Evolutionary conservation across 2,888 invertebrate genomes (phyloP), one percentile per base, ranked within the genome.

Genomic region (Lampropteryx suffumata): DNA sequence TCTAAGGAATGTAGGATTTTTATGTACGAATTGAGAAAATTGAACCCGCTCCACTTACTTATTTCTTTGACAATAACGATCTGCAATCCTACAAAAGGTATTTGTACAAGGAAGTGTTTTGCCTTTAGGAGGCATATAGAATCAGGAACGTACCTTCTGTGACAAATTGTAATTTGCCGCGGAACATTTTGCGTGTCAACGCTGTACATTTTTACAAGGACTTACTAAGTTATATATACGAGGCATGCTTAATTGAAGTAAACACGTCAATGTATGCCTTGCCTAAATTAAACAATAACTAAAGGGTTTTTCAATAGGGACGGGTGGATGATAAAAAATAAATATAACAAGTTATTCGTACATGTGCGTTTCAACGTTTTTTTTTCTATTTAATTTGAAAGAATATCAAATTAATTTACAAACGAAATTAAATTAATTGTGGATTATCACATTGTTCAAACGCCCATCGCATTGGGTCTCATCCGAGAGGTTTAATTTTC

Each of bases 161-260:
- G 53, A 53, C 48, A 53, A 53, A 49, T 32, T 36, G 44, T 45
- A 45, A 53, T 53, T 44, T 41, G 13, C 28, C 11, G 5, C 11
- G 35, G 44, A 35, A 39, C 6, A 12, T 32, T 48, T 44, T 21
- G 53, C 53, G 44, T 48, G 37, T 45, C 37, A 32, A 37, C 45
- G 37, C 42, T 42, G 13, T 40, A 35, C 30, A 35, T 34, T 42
- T 48, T 48, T 39, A 47, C 43, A 40, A 27, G 48, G 53, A 17
- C 48, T 36, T 27, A 30, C 47, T 52, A 44, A 43, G 41, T 48
- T 10, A 41, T n/a, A n/a, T n/a, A n/a, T n/a, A n/a, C n/a, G n/a
- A 48, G 41, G 29, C 12, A 33, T 37, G 26, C 35, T 26, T 42
- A 37, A 50, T 39, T 28, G 14, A 42, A 48, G 28, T 40, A 2